Percentiles rank a stretch among this genome's conserved stretches.
These are phyloP conservation scores for Epinotia bilunana DNA, from an alignment of 2,888 invertebrate species.

Conservation along the genomic window DNA sequence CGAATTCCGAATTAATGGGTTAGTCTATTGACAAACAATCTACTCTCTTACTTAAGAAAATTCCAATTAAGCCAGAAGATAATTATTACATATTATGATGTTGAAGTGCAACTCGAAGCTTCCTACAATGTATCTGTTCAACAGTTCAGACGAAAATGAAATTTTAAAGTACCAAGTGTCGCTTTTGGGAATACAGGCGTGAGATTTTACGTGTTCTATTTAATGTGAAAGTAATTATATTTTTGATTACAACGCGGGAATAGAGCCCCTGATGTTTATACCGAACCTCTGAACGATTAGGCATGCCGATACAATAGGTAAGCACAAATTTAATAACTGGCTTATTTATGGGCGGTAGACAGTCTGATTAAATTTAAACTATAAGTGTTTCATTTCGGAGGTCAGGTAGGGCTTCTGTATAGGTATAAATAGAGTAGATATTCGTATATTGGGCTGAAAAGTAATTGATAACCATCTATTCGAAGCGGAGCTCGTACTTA, in stretches of 20 bases:
- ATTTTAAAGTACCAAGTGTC: too few relatives aligned
- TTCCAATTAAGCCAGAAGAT: background rate
- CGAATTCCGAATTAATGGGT: background rate
- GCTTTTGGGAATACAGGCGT: too few relatives aligned
- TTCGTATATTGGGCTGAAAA: too few relatives aligned
- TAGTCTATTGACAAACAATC: background rate
- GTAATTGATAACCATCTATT: too few relatives aligned
- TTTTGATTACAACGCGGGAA: background rate
- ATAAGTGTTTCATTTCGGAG: background rate
- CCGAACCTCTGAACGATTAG: background rate
- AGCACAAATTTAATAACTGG: slow-evolving; percentile 21
- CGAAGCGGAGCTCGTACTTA: too few relatives aligned
- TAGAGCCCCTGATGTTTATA: background rate
- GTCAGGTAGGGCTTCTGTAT: background rate
- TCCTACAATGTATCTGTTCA: background rate
- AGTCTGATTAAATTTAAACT: slow-evolving; percentile 23
- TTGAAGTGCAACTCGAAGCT: background rate
- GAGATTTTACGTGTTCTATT: too few relatives aligned
- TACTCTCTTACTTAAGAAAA: background rate
- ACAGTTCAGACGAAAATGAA: background rate
- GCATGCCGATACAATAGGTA: slow-evolving; percentile 11
- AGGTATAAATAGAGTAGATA: too few relatives aligned
- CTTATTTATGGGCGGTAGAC: slow-evolving; percentile 14
- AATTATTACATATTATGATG: background rate
- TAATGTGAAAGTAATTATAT: too few relatives aligned